A percentile compares a stretch with the other conserved stretches of the same genome.
These are phyloP conservation scores for Rhinogobius similis DNA, from an alignment of 2,113 vertebrate species.

Conservation along the genomic window DNA sequence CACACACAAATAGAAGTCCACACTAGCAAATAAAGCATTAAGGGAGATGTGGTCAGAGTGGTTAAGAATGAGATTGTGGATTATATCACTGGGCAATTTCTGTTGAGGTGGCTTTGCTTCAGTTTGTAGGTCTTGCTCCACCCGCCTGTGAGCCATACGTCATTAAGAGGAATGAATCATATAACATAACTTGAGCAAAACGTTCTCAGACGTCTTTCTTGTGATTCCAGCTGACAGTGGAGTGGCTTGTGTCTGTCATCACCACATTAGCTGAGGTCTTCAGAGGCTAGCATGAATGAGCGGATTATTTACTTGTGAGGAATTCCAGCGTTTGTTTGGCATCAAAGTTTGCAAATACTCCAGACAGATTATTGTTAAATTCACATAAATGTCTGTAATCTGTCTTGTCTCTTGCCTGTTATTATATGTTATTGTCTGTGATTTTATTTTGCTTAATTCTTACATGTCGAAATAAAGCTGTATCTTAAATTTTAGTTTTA, in stretches of 20 bases:
- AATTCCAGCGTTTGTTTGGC: not conserved
- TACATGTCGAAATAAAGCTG: not conserved
- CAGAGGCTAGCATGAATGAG: not conserved
- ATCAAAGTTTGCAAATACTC: not conserved
- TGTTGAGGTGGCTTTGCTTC: no score
- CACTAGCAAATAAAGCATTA: no score
- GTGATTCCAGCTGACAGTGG: not conserved
- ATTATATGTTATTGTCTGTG: no score
- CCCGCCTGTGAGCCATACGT: not conserved
- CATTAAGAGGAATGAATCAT: not conserved
- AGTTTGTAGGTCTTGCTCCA: no score
- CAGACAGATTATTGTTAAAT: not conserved
- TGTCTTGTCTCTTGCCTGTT: not conserved
- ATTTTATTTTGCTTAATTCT: not conserved
- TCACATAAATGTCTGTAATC: not conserved
- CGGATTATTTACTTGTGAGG: not conserved
- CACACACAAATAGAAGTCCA: not conserved
- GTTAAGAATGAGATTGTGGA: not conserved
- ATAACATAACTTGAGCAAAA: not conserved
- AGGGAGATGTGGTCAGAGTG: not conserved
- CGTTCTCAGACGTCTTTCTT: not conserved
- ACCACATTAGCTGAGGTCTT: slow-evolving; percentile 7
- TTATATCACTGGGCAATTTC: not conserved
- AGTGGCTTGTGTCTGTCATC: slow-evolving; percentile 6
- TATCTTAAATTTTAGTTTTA: not conserved